phyloP scores from a whole-genome alignment of 2,797 vertebrate genomes.

The Gallinago nigripennis region DNA sequence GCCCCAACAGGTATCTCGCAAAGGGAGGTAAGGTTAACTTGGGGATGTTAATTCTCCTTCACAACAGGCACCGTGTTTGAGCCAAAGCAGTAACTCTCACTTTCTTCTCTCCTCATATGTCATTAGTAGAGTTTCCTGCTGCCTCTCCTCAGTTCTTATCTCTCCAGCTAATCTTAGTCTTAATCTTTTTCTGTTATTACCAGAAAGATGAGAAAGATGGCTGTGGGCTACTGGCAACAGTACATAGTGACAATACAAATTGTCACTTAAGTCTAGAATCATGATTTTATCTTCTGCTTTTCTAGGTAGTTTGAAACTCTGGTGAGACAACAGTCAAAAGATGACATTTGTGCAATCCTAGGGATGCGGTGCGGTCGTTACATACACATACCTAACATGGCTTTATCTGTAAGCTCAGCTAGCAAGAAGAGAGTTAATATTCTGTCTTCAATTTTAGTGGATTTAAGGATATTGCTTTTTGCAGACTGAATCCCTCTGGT shows the following conservation, averaged over 20 bases:
- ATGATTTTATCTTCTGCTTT: not conserved
- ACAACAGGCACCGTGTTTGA: constrained; percentile 15
- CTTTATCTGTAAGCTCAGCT: not conserved
- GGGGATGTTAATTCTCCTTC: constrained; percentile 49
- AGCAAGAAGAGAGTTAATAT: not conserved
- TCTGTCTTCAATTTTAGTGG: not conserved
- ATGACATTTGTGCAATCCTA: not conserved
- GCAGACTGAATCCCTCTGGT: not conserved
- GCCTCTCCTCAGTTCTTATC: constrained; percentile 20
- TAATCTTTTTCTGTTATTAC: constrained; percentile 49
- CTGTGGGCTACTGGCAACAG: constrained; percentile 19
- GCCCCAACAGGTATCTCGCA: constrained; percentile 13
- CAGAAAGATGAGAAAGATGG: constrained; percentile 35
- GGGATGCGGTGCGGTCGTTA: not conserved
- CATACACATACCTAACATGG: fast-evolving
- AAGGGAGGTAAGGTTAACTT: constrained; percentile 46
- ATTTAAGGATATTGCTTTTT: not conserved
- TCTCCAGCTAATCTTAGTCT: constrained; percentile 37
- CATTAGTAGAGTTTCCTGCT: constrained; percentile 50
- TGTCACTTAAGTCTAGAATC: not conserved
- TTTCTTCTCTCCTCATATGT: not conserved
- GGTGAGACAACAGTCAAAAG: not conserved
- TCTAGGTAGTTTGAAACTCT: not conserved
- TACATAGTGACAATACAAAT: not conserved
- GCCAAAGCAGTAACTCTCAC: constrained; percentile 43